Evolutionary conservation across 2,113 vertebrate species (phyloP).

Genomic region (Leuciscus idus): DNA sequence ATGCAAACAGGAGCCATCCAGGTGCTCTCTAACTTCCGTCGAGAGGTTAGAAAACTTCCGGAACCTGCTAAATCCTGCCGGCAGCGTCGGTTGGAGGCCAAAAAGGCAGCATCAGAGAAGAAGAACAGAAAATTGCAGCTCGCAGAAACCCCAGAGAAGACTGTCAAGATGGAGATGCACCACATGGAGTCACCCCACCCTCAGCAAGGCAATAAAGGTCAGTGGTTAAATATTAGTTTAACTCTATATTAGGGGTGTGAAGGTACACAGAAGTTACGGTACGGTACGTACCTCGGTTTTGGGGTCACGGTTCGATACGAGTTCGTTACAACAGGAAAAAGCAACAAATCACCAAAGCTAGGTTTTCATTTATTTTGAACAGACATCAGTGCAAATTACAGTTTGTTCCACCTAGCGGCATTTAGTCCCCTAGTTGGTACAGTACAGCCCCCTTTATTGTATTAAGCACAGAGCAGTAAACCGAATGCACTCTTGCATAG

Average conservation of each 20-base stretch:
- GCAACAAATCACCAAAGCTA: too few relatives aligned
- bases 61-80: conserved; percentile 96
- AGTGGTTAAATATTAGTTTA: conserved; percentile 10
- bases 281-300: too few relatives aligned
- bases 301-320: too few relatives aligned
- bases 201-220: conserved; percentile 76
- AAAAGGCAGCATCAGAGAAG: conserved; percentile 90
- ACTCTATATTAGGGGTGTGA: not conserved
- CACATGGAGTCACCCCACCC: conserved; percentile 69
- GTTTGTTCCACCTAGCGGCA: too few relatives aligned
- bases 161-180: conserved; percentile 74
- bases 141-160: conserved; percentile 87
- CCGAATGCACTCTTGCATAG: too few relatives aligned
- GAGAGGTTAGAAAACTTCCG: conserved; percentile 91
- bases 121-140: conserved; percentile 95
- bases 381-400: too few relatives aligned
- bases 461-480: too few relatives aligned
- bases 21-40: conserved; percentile 89
- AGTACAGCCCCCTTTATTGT: too few relatives aligned
- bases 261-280: too few relatives aligned
- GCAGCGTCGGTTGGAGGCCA: conserved; percentile 91
- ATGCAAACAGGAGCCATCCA: conserved; percentile 92
- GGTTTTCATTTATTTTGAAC: too few relatives aligned
- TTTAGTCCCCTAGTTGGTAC: too few relatives aligned
- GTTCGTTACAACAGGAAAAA: too few relatives aligned